A percentile compares a stretch with the other conserved stretches of the same genome.
Conservation (phyloP, 1,140 invertebrate genomes). For the Drosophila orosa region DNA sequence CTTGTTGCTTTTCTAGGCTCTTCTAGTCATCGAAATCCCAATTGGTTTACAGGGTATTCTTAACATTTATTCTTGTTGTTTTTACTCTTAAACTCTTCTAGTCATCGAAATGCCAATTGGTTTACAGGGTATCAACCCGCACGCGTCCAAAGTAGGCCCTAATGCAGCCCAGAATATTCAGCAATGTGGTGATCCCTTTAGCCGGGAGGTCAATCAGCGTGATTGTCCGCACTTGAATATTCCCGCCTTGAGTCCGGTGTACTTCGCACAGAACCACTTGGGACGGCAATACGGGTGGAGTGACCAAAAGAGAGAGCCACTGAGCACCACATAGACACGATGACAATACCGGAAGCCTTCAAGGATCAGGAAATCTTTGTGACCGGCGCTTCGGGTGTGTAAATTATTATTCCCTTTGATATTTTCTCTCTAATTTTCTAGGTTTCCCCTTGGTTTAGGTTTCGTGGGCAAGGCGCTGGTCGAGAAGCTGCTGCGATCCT, state of each 20-base stretch:
- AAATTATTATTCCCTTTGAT: too few relatives aligned
- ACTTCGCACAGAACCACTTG: constrained; percentile 43
- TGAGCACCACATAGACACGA: constrained; percentile 18
- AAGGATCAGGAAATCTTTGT: constrained; percentile 88
- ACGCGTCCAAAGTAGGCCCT: not conserved
- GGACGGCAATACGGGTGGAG: constrained; percentile 31
- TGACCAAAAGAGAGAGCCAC: not conserved
- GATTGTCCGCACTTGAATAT: constrained; percentile 30
- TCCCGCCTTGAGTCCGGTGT: constrained; percentile 3
- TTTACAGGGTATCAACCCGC: constrained; percentile 4
- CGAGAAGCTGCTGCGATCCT: constrained; percentile 93
- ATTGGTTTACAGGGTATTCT: constrained; percentile 3
- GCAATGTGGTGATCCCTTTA: constrained; percentile 35
- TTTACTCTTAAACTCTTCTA: too few relatives aligned
- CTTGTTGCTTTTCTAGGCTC: not conserved
- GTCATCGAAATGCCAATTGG: not conserved
- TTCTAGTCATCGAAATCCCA: not conserved
- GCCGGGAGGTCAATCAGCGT: not conserved
- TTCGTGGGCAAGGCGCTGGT: constrained; percentile 95
- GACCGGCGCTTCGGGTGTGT: constrained; percentile 87
- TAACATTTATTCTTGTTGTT: not conserved
- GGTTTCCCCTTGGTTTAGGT: too few relatives aligned
- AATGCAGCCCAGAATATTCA: constrained; percentile 54
- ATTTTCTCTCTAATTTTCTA: too few relatives aligned
- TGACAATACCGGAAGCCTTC: constrained; percentile 85